Evolutionary conservation across 1,140 invertebrate species (phyloP).

Genomic region (Drosophila novamexicana): DNA sequence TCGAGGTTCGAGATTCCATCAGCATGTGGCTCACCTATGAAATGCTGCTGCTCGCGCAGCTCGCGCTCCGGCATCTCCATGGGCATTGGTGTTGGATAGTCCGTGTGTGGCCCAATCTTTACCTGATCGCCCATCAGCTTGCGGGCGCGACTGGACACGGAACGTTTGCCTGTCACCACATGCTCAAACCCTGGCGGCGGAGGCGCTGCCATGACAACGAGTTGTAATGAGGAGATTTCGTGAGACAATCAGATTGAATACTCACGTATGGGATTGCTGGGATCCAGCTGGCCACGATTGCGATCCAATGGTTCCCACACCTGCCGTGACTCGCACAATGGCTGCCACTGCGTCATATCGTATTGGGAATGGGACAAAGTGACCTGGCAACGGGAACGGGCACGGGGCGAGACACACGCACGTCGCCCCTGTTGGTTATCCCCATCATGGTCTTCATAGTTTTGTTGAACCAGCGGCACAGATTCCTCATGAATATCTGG

Average conservation of each 20-base stretch:
- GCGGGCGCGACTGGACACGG: slow-evolving; percentile 24
- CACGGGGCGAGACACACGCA: not conserved
- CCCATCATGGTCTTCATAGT: not conserved
- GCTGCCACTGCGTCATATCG: slow-evolving; percentile 4
- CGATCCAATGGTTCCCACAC: slow-evolving; percentile 35
- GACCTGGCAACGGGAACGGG: slow-evolving; percentile 8
- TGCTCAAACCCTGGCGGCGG: slow-evolving; percentile 42
- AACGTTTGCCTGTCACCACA: slow-evolving; percentile 1
- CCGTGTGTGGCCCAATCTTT: not conserved
- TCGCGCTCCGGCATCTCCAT: not conserved
- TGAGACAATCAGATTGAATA: not conserved
- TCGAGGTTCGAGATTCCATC: not conserved
- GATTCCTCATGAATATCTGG: not conserved
- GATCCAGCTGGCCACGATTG: slow-evolving; percentile 11
- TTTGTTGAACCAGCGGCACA: not conserved
- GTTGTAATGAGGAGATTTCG: too few relatives aligned
- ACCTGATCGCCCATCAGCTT: slow-evolving; percentile 35
- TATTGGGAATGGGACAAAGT: not conserved
- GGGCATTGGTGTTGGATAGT: slow-evolving; percentile 4
- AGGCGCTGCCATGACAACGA: not conserved
- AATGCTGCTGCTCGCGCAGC: slow-evolving; percentile 37
- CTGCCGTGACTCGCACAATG: slow-evolving; percentile 4
- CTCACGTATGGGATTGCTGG: slow-evolving; percentile 25
- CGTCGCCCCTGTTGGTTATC: not conserved
- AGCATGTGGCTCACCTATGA: slow-evolving; percentile 19